A percentile compares a stretch with the other conserved stretches of the same genome.
phyloP scores from a whole-genome alignment of 2,113 vertebrate species.

The Dasyprocta punctata region DNA sequence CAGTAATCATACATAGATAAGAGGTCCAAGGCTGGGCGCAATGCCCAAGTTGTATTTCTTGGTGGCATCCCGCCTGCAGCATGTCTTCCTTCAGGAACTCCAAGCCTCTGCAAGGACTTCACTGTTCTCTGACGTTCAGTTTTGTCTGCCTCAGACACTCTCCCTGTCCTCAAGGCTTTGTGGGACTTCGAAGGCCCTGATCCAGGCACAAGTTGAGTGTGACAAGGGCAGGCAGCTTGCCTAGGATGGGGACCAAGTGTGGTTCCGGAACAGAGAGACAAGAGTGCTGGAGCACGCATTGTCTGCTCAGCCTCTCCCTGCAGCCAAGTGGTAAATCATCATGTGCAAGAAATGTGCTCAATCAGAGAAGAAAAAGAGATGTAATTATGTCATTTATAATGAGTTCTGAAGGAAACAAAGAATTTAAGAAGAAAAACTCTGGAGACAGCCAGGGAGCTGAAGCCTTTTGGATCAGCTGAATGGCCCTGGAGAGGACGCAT shows the following conservation, averaged over 20 bases:
- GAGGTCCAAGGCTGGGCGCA: neutral
- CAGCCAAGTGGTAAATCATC: constrained; percentile 83
- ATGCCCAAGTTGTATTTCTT: neutral
- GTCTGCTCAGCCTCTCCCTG: constrained; percentile 75
- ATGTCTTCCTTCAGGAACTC: neutral
- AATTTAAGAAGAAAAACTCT: constrained; percentile 84
- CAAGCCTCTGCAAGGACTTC: neutral
- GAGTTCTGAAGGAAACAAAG: constrained; percentile 88
- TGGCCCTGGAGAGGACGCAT: constrained; percentile 76
- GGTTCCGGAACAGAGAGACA: constrained; percentile 56
- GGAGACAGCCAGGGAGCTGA: constrained; percentile 73
- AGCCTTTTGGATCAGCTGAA: constrained; percentile 69
- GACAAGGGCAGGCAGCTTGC: neutral
- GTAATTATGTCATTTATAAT: constrained; percentile 87
- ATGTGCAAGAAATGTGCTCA: constrained; percentile 84
- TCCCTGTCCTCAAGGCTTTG: neutral
- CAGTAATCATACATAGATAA: neutral
- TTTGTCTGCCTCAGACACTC: no score
- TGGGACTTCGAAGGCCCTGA: neutral
- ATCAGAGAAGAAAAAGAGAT: constrained; percentile 86
- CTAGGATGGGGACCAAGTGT: neutral
- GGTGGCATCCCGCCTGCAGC: no score
- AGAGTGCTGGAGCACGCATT: constrained; percentile 57
- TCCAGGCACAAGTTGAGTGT: neutral
- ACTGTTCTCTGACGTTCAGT: neutral